Conservation (phyloP, 2,113 vertebrate species). For the Genyomyrus donnyi region DNA sequence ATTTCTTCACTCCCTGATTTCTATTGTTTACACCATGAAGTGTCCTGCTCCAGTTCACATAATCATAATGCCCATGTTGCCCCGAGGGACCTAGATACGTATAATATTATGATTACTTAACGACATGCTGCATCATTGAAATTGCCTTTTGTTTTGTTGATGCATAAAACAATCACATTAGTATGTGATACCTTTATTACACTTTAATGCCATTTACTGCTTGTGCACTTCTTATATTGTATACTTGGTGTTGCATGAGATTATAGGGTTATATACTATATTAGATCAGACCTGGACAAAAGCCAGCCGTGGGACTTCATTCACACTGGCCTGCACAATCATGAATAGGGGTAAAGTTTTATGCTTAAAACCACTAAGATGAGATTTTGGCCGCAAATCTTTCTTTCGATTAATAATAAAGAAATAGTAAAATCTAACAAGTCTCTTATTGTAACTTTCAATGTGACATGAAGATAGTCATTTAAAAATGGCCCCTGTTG, state of each 20-base stretch:
- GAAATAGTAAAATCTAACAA: neutral
- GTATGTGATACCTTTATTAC: neutral
- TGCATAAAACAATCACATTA: slow-evolving; percentile 4
- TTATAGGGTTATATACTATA: neutral
- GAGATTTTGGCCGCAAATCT: neutral
- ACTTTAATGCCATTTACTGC: neutral
- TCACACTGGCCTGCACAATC: neutral
- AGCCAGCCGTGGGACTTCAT: neutral
- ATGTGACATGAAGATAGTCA: neutral
- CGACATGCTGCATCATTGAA: neutral
- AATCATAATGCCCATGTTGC: neutral
- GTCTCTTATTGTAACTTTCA: neutral
- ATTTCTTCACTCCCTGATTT: neutral
- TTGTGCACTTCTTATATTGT: neutral
- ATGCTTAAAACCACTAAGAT: neutral
- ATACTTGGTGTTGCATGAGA: neutral
- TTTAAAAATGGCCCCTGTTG: neutral
- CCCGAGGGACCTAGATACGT: neutral
- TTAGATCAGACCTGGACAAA: neutral
- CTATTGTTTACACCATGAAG: neutral
- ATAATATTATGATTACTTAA: neutral
- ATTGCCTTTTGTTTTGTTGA: neutral
- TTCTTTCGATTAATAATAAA: neutral
- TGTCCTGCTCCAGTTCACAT: neutral
- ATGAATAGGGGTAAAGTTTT: neutral